Conservation (phyloP, 2,113 vertebrate genomes). For the Silurus meridionalis region DNA sequence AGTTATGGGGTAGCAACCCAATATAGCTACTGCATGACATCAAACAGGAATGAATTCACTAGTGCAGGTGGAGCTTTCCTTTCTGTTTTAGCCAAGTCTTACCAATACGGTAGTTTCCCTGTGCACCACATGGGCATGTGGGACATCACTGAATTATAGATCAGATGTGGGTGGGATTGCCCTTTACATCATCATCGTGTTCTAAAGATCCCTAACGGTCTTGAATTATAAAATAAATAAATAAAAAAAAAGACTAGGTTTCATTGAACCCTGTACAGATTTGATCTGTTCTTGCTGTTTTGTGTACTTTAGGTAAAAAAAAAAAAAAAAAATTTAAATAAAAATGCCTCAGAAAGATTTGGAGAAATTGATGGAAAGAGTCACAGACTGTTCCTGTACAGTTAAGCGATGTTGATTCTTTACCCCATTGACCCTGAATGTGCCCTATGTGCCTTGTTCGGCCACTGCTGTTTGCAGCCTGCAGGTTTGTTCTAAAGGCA, state of each 20-base stretch:
- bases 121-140: slow-evolving; percentile 23
- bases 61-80: slow-evolving; percentile 32
- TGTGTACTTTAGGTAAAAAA: neutral
- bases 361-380: slow-evolving; percentile 5
- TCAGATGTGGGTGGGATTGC: slow-evolving; percentile 50
- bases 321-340: neutral
- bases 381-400: slow-evolving; percentile 17
- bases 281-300: slow-evolving; percentile 1
- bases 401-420: neutral
- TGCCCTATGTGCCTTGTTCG: neutral
- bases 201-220: slow-evolving; percentile 17
- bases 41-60: slow-evolving; percentile 30
- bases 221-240: slow-evolving; percentile 8
- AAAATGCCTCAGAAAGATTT: neutral
- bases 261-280: neutral
- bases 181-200: slow-evolving; percentile 42
- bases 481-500: slow-evolving; percentile 22
- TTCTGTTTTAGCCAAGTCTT: slow-evolving; percentile 21
- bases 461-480: slow-evolving; percentile 30
- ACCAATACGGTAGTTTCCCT: slow-evolving; percentile 16
- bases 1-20: slow-evolving; percentile 5
- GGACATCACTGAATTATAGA: slow-evolving; percentile 52
- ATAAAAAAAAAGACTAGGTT: neutral
- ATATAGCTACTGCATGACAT: slow-evolving; percentile 28
- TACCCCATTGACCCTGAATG: neutral